Base-by-base conservation (phyloP, 2,113 vertebrate species). In the Silurus asotus region DNA sequence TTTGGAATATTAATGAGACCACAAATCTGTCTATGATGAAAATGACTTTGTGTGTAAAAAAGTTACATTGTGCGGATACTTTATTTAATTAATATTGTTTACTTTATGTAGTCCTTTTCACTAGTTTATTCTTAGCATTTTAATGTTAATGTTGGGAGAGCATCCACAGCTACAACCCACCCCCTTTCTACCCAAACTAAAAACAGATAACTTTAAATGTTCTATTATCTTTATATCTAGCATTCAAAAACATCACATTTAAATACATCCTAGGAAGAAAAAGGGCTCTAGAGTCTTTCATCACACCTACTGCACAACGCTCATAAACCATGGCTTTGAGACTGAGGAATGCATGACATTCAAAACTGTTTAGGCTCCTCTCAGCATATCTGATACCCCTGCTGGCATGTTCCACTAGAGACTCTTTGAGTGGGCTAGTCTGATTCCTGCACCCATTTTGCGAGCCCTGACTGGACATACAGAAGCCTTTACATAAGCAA, bases 401-500 rank as follows among this genome's bases (percentile, higher is more conserved):
- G 9, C 81, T 83, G 72, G 70, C 64, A 79, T 28, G 61, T 78
- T 82, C 72, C 86, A 78, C 79, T 61, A 85, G 55, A 82, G 84
- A 88, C 82, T 61, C 56, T 83, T 80, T 64, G 83, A 80, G 64
- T 70, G 84, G 49, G 74, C 76, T 65, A 5, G 28, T 64, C 64
- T 61, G 85, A 69, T 83, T 49, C 75, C 75, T 61, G 55, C 49
- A 15, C 25, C 81, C 20, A 4, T 65, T 37, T 67, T 48, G 82
- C 55, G 53, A 81, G 56, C 76, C 87, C 85, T 65, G 55, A 85
- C 78, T 90, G 89, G 88, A 90, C 89, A 88, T 90, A 90, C 89
- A 91, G 82, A 74, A 90, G 90, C 88, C 56, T 93, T 93, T 90
- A 91, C 87, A 90, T 91, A 93, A 92, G 92, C 85, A 89, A 77